These are phyloP conservation scores for Ectropis crepuscularia DNA, from an alignment of 2,888 invertebrate genomes.

Conservation along the genomic window DNA sequence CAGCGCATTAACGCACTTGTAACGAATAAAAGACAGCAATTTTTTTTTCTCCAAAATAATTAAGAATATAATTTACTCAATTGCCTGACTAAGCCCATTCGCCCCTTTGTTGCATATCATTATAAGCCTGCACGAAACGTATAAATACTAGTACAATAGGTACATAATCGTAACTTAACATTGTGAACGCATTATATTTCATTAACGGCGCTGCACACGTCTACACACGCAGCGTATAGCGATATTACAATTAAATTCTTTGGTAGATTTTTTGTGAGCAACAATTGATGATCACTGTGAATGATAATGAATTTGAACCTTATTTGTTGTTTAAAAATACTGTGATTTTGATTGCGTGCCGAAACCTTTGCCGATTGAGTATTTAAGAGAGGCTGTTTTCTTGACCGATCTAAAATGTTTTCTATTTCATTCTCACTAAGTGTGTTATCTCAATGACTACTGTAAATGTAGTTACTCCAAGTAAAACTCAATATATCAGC, in stretches of 20 bases:
- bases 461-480: not conserved
- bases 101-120: constrained; percentile 28
- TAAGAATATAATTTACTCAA: constrained; percentile 18
- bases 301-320: constrained; percentile 54
- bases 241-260: constrained; percentile 70
- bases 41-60: constrained; percentile 9
- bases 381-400: not conserved
- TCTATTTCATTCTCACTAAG: not conserved
- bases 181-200: constrained; percentile 10
- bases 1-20: not conserved
- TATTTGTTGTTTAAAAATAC: constrained; percentile 53
- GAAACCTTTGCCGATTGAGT: not conserved
- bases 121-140: constrained; percentile 6
- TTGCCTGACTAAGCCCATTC: constrained; percentile 26
- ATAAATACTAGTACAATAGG: constrained; percentile 9
- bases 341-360: constrained; percentile 29
- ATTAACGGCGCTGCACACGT: constrained; percentile 7
- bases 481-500: not conserved
- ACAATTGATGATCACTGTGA: constrained; percentile 65
- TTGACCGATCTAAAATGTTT: not conserved
- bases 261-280: constrained; percentile 83
- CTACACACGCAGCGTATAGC: constrained; percentile 48
- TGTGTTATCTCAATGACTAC: not conserved
- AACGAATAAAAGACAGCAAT: not conserved
- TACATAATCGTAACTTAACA: constrained; percentile 11